A percentile compares a stretch with the other conserved stretches of the same genome.
Evolutionary conservation across 2,797 vertebrate genomes (phyloP).

Genomic region (Aeoliscus strigatus): DNA sequence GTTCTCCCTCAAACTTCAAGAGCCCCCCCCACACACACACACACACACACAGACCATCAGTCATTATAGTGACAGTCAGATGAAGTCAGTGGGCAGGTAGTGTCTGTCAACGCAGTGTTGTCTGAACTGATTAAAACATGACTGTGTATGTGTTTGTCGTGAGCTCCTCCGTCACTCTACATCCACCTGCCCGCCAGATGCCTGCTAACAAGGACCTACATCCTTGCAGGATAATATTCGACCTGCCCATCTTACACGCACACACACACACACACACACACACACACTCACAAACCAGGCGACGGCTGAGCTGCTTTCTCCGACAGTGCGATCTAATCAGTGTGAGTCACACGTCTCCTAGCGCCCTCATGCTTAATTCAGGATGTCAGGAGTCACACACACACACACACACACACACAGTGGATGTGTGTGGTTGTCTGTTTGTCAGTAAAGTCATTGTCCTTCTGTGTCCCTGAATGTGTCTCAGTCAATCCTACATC

Average conservation of each 20-base stretch:
- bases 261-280: conserved; percentile 26
- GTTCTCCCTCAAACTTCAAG: too few relatives aligned
- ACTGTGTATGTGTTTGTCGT: too few relatives aligned
- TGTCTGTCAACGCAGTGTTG: too few relatives aligned
- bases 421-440: conserved; percentile 18
- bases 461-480: conserved; percentile 35
- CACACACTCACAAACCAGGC: conserved; percentile 32
- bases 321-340: conserved; percentile 55
- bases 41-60: too few relatives aligned
- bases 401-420: conserved; percentile 27
- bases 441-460: too few relatives aligned
- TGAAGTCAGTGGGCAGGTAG: too few relatives aligned
- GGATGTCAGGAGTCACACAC: conserved; percentile 39
- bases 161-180: conserved; percentile 52
- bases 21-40: too few relatives aligned
- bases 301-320: conserved; percentile 29
- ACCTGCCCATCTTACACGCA: conserved; percentile 46
- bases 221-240: conserved; percentile 49
- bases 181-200: conserved; percentile 55
- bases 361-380: conserved; percentile 57
- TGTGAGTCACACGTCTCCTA: conserved; percentile 55
- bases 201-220: conserved; percentile 59
- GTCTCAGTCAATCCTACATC: conserved; percentile 44
- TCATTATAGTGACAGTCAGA: too few relatives aligned
- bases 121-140: too few relatives aligned